Base-by-base conservation (phyloP, 92 coral and sea anemone species). In the Palythoa grandis region DNA sequence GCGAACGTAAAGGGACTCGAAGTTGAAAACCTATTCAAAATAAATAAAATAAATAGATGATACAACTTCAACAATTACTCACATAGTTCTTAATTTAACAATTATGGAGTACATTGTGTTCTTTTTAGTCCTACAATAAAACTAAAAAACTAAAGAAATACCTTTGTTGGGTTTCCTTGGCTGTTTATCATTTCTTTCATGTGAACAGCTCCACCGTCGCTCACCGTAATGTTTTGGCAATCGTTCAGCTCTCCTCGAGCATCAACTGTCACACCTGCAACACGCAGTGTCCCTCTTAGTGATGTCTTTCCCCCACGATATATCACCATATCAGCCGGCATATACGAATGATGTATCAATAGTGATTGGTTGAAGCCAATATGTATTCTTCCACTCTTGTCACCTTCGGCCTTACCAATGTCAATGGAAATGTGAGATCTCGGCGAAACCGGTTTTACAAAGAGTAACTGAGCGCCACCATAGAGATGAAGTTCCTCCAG, bases 231-330 rank as follows among this genome's bases (percentile, higher is more conserved):
- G 66, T 92, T 92, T 50, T 92, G 88, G 77, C 94, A 92, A 38
- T 87, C 82, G 76, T 86, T 85, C 58, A 92, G 74, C 14, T 86
- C 91, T 39, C 94, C 94, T 39, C 89, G 90, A 11, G 88, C 94
- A 67, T 92, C 94, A 24, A 92, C 91, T 13, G 92, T 92, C 38
- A 92, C 94, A 19, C 94, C 94, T 19, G 94, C 94, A 35, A 92
- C 94, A 52, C 87, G 87, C 58, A 92, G 91, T 57, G 89, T 92
- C 50, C 94, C 94, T 79, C 76, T 89, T 83, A 92, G 78, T 1
- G 92, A 86, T 11, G 94, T 86, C 17, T 86, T 85, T 38, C 94
- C 94, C 3, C 94, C 94, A 37, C 88, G 94, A 75, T 92, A 92
- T 68, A 92, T 92, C 3, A 92, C 90, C 94, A 92, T 86, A 76